Evolutionary conservation across 2,888 invertebrate genomes (phyloP), one percentile per base, ranked within the genome.

Genomic region (Dascillus cervinus): DNA sequence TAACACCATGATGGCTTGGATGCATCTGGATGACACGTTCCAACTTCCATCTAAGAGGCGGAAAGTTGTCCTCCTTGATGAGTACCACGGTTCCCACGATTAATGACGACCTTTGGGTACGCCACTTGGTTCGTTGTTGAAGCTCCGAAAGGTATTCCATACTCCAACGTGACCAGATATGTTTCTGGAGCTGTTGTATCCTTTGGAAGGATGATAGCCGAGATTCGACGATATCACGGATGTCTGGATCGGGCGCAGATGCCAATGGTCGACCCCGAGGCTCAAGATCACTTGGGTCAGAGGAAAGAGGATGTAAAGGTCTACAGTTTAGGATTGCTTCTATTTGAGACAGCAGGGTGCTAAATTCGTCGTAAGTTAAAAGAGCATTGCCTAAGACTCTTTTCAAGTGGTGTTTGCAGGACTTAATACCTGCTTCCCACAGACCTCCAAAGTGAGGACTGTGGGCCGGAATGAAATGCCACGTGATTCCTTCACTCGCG

Each of bases 31-130:
- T 17, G 4, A 17, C 8, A 8, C 17, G 17, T 17, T 8, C 17
- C 17, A 17, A 17, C 8, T 17, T 17, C 58, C 59, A 60, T 10
- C 47, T 35, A 5, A 47, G 22, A 1, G 52, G 51, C 4, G 52
- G 45, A 3, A 43, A 17, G 11, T 48, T 39, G 17, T 55, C 47
- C 8, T 56, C 51, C 20, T 52, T 51, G 4, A 58, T 13, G 4
- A 60, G 22, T 0, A 58, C 57, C 9, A 58, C n/a, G 3, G 44
- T 36, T 3, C 48, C 52, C 2, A 43, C 13, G 17, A 47, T 15
- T 5, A 58, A 9, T 21, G 35, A 37, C n/a, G 31, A 25, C 3
- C 29, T 20, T 4, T 25, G 15, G 8, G 8, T 17, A 17, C 8
- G 4, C 1, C 5, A 21, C 9, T 12, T 27, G 50, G 47, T 49